Percentiles rank a stretch among this genome's conserved stretches.
Evolutionary conservation across 2,797 vertebrate genomes (phyloP).

Genomic region (Coccyzus lansbergi): DNA sequence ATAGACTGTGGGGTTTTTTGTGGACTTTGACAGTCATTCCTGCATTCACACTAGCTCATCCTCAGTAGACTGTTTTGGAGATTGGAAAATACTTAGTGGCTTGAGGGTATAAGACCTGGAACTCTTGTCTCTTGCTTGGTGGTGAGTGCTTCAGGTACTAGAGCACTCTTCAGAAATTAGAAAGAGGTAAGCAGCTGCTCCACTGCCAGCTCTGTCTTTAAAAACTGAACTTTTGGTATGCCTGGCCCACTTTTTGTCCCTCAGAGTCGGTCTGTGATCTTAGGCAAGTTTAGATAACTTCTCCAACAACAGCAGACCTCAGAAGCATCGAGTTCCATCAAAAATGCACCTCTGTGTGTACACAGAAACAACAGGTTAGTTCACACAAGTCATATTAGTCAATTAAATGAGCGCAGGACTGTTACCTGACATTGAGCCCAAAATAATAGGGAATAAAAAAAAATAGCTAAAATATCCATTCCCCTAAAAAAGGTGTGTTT

Average conservation of each 20-base stretch:
- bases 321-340: not conserved
- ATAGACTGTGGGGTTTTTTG: not conserved
- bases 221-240: not conserved
- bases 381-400: not conserved
- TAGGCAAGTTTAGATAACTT: not conserved
- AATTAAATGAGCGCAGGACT: not conserved
- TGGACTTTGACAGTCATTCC: not conserved
- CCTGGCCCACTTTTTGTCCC: not conserved
- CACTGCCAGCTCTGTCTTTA: not conserved
- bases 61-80: not conserved
- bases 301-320: not conserved
- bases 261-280: not conserved
- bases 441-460: not conserved
- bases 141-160: not conserved
- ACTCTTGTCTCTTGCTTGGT: not conserved
- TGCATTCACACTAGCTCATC: not conserved
- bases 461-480: not conserved
- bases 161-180: not conserved
- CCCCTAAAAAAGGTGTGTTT: not conserved
- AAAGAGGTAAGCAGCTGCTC: not conserved
- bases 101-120: not conserved
- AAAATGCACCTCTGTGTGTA: fast-evolving
- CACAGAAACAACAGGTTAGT: not conserved
- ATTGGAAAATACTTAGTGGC: not conserved
- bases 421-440: not conserved